Conservation (phyloP, 2,797 vertebrate species). For the Argya squamiceps region DNA sequence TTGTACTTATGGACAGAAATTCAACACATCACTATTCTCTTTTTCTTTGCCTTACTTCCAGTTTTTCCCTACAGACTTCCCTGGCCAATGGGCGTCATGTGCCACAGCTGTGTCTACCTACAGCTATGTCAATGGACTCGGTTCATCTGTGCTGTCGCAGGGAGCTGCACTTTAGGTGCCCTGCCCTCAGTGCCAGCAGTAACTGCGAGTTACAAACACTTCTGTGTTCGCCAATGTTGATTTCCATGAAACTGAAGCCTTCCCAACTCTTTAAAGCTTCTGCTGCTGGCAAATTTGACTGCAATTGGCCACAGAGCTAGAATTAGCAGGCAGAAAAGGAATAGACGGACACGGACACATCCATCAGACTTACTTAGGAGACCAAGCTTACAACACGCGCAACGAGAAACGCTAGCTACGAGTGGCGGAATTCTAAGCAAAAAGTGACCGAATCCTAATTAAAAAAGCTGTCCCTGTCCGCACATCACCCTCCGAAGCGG, state of each 20-base stretch:
- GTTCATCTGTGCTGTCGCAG: background rate
- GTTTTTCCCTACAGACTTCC: background rate
- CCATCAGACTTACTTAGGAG: background rate
- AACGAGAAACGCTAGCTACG: background rate
- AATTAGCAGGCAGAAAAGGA: background rate
- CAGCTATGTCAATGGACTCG: accelerated
- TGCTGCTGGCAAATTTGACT: accelerated
- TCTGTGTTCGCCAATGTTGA: background rate
- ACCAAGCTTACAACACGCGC: background rate
- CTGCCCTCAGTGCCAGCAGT: accelerated
- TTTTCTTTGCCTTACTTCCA: background rate
- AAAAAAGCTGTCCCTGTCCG: background rate
- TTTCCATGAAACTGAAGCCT: background rate
- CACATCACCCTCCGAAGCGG: accelerated
- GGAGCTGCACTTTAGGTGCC: background rate
- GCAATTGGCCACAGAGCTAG: background rate
- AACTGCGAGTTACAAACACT: background rate
- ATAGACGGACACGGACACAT: accelerated
- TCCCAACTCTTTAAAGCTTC: background rate
- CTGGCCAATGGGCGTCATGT: accelerated
- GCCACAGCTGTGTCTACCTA: background rate
- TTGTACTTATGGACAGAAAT: background rate
- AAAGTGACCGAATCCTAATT: accelerated
- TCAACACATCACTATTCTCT: background rate
- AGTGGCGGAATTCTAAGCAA: accelerated